Evolutionary conservation across 2,113 vertebrate genomes (phyloP).

Genomic region (Etheostoma cragini): DNA sequence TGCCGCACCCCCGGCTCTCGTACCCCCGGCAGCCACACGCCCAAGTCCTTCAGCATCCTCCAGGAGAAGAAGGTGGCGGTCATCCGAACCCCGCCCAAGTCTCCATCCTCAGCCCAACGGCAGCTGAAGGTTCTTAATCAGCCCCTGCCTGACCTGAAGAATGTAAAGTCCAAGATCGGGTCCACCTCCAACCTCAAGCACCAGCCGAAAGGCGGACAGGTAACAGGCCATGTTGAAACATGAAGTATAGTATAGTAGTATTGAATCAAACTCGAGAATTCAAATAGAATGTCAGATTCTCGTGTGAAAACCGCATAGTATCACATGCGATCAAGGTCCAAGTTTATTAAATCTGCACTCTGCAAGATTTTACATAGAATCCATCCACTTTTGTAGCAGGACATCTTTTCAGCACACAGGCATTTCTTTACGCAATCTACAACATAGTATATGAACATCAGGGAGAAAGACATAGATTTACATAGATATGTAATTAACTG

Average conservation of each 20-base stretch:
- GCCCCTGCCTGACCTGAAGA: conserved; percentile 94
- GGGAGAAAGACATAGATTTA: neutral
- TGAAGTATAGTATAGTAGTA: no score
- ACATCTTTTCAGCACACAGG: neutral
- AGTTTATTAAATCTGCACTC: neutral
- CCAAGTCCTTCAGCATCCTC: conserved; percentile 92
- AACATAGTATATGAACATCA: neutral
- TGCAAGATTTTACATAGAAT: neutral
- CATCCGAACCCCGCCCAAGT: conserved; percentile 95
- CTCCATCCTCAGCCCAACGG: conserved; percentile 91
- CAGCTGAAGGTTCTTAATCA: conserved; percentile 94
- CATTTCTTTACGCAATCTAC: neutral
- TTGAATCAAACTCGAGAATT: neutral
- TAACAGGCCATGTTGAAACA: conserved; percentile 71
- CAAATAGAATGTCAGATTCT: neutral
- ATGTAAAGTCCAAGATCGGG: conserved; percentile 95
- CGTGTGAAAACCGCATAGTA: neutral
- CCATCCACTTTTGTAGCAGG: neutral
- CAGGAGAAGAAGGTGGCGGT: conserved; percentile 97
- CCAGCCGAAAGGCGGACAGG: conserved; percentile 96
- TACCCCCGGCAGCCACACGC: conserved; percentile 94
- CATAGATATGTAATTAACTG: neutral
- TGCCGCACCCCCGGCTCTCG: conserved; percentile 94
- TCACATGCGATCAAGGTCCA: neutral
- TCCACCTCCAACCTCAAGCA: conserved; percentile 94